Evolutionary conservation across 2,113 vertebrate genomes (phyloP).

Genomic region (Pungitius pungitius): DNA sequence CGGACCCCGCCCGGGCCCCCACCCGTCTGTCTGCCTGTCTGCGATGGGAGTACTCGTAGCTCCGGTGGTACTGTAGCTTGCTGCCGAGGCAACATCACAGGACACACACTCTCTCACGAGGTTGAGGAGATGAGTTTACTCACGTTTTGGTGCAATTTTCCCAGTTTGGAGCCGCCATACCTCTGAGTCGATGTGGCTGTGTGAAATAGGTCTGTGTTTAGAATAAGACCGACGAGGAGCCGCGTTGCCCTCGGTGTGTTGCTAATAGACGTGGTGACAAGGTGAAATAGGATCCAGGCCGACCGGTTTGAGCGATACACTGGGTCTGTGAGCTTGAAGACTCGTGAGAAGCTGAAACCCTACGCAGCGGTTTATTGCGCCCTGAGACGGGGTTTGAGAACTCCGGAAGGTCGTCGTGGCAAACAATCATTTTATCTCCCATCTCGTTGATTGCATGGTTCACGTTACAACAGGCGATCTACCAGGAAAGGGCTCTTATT

Average conservation of each 20-base stretch:
- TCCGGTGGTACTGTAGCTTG: not conserved
- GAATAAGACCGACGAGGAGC: not conserved
- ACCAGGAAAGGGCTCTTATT: not conserved
- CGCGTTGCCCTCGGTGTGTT: conserved; percentile 10
- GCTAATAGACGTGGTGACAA: conserved; percentile 17
- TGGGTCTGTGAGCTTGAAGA: conserved; percentile 3
- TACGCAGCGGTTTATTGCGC: conserved; percentile 2
- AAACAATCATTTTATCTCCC: not conserved
- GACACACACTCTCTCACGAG: not conserved
- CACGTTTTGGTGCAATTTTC: not conserved
- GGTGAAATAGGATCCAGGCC: conserved; percentile 30
- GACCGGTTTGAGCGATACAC: conserved; percentile 5
- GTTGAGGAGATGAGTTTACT: not conserved
- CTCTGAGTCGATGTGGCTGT: not conserved
- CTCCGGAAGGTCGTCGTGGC: not conserved
- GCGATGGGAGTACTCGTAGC: conserved; percentile 1
- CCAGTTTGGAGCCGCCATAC: not conserved
- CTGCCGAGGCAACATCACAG: not conserved
- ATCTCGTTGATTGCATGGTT: not conserved
- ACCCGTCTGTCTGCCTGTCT: conserved; percentile 18
- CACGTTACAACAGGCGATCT: not conserved
- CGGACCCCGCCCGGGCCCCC: not conserved
- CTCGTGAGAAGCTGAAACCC: not conserved
- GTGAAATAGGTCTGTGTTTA: conserved; percentile 4
- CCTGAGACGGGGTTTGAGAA: not conserved